A percentile compares a stretch with the other conserved stretches of the same genome.
These are phyloP conservation scores for Melozone crissalis DNA, from an alignment of 2,113 vertebrate species.

Conservation along the genomic window DNA sequence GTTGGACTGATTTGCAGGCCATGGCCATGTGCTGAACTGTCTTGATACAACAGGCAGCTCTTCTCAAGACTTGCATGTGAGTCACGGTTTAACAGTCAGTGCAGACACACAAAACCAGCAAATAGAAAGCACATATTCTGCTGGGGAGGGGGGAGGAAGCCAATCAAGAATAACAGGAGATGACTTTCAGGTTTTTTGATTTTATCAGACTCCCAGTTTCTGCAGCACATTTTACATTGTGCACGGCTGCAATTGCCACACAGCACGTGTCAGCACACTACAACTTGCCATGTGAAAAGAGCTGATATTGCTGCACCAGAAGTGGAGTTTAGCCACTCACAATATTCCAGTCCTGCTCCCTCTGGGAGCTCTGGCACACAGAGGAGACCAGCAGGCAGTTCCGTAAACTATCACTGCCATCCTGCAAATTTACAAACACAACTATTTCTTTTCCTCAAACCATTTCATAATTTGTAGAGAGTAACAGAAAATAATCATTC, in stretches of 20 bases:
- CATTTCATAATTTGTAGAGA: background rate
- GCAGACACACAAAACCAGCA: background rate
- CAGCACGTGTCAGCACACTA: background rate
- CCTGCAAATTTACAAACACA: background rate
- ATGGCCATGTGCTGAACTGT: background rate
- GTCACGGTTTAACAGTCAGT: background rate
- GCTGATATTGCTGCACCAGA: background rate
- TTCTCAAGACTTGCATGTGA: slow-evolving; percentile 6
- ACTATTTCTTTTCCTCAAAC: background rate
- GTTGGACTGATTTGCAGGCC: slow-evolving; percentile 31
- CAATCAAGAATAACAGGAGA: background rate
- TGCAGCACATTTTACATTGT: background rate
- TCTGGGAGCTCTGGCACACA: fast-evolving
- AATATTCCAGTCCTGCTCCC: background rate
- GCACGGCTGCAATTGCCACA: background rate
- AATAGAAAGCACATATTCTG: background rate
- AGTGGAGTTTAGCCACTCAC: background rate
- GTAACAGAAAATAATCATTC: background rate
- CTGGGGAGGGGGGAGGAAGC: background rate
- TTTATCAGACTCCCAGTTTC: background rate
- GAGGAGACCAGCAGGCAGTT: background rate
- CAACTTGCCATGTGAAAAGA: background rate
- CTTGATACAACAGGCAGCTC: background rate
- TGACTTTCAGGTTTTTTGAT: background rate
- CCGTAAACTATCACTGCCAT: background rate